Evolutionary conservation across 35 echinoderm and acorn worm genomes (phyloP).

Genomic region (Apostichopus parvimensis): DNA sequence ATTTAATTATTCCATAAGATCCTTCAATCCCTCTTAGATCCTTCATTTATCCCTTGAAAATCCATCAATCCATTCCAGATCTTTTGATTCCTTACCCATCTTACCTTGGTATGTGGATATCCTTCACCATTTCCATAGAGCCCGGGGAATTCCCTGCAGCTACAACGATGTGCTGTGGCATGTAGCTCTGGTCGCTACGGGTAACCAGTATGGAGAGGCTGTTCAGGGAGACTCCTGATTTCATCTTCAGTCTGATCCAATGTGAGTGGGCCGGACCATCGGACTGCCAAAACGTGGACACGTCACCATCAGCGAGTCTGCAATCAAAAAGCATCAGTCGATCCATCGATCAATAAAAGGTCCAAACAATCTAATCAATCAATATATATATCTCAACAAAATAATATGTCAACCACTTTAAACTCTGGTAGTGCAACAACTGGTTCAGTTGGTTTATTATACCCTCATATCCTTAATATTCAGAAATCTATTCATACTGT

Average conservation of each 20-base stretch:
- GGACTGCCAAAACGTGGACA: constrained; percentile 91
- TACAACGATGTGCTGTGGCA: constrained; percentile 92
- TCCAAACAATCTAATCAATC: no score
- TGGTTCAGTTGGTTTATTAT: no score
- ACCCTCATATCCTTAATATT: no score
- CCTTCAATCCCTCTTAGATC: no score
- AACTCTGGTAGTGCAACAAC: no score
- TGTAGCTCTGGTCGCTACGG: constrained; percentile 95
- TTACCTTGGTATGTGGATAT: constrained; percentile 83
- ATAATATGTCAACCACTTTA: no score
- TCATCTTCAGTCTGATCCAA: constrained; percentile 79
- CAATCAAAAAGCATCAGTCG: background rate
- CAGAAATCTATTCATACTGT: no score
- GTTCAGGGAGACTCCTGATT: constrained; percentile 74
- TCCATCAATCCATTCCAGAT: no score
- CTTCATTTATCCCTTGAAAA: no score
- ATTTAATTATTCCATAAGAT: no score
- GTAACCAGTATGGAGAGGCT: constrained; percentile 81
- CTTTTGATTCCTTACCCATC: background rate
- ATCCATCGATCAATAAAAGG: no score
- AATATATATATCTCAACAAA: no score
- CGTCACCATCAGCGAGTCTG: constrained; percentile 80
- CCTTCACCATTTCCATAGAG: constrained; percentile 76
- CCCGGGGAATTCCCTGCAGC: constrained; percentile 65
- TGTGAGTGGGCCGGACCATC: constrained; percentile 85